Percentiles rank a stretch among this genome's conserved stretches.
These are phyloP conservation scores for Diadromus collaris DNA, from an alignment of 2,888 invertebrate genomes.

Conservation along the genomic window DNA sequence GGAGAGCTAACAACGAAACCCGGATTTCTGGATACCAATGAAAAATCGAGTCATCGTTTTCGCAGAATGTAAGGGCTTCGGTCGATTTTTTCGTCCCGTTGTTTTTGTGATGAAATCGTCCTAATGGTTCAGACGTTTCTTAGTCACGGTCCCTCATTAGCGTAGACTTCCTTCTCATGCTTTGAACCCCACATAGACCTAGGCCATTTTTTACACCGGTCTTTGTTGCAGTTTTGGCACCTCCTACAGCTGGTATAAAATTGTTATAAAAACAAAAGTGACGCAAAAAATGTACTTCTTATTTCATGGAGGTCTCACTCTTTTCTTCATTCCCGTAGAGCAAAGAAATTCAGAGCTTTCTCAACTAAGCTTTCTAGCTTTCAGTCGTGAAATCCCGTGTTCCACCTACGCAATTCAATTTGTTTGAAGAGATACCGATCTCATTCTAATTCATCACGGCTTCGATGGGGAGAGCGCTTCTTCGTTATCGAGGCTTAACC, in stretches of 20 bases:
- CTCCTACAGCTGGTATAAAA: not conserved
- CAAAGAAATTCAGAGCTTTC: not conserved
- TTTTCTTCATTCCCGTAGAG: not conserved
- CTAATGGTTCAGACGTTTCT: not conserved
- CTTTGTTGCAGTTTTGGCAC: not conserved
- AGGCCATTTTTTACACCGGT: not conserved
- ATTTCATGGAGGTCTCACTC: not conserved
- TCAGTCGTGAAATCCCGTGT: not conserved
- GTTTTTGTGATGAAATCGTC: not conserved
- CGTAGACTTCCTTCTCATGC: not conserved
- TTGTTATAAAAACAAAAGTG: not conserved
- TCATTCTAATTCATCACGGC: not conserved
- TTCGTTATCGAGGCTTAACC: constrained; percentile 56
- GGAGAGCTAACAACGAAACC: constrained; percentile 1
- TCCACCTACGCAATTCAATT: not conserved
- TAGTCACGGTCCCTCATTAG: not conserved
- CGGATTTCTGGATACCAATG: not conserved
- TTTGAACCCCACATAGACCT: not conserved
- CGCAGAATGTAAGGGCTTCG: not conserved
- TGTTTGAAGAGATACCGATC: constrained; percentile 1
- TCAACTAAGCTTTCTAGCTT: not conserved
- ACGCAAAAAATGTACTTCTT: not conserved
- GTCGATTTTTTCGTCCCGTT: not conserved
- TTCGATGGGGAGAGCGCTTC: constrained; percentile 29
- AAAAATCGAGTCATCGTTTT: constrained; percentile 1